phyloP scores from a whole-genome alignment of 2,113 vertebrate genomes.

The Callipepla squamata region DNA sequence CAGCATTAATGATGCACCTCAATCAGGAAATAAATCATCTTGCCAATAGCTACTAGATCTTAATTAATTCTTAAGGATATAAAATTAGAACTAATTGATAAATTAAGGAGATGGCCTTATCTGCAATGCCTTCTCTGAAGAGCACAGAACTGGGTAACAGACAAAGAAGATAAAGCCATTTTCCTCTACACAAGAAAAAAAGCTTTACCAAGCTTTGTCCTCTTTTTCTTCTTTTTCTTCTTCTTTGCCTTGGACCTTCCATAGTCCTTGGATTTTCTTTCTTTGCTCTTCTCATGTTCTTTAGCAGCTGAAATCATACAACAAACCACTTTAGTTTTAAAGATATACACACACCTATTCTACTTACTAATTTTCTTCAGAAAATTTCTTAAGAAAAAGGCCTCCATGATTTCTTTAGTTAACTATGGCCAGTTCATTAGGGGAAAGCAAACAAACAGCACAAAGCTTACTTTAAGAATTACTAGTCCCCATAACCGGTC shows the following conservation, averaged over 20 bases:
- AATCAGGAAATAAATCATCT: neutral
- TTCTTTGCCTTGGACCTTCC: slow-evolving; percentile 91
- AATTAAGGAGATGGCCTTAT: neutral
- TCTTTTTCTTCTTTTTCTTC: slow-evolving; percentile 95
- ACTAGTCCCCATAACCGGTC: neutral
- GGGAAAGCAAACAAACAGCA: neutral
- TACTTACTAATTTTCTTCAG: neutral
- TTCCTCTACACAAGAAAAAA: neutral
- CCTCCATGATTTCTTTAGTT: neutral
- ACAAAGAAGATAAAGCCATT: neutral
- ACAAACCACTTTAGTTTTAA: neutral
- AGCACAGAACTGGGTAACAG: neutral
- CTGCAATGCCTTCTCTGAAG: neutral
- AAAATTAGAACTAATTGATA: neutral
- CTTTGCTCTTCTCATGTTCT: slow-evolving; percentile 82
- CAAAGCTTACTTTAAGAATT: neutral
- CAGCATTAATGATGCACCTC: neutral
- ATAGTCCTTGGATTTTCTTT: slow-evolving; percentile 84
- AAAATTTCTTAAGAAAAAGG: neutral
- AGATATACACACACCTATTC: neutral
- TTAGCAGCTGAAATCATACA: slow-evolving; percentile 74
- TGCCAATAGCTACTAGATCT: neutral
- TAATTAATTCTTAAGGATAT: neutral
- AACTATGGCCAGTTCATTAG: neutral
- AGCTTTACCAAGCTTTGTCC: slow-evolving; percentile 86